Evolutionary conservation across 2,888 invertebrate genomes (phyloP), one percentile per base, ranked within the genome.

Genomic region (Caenorhabditis sp.): DNA sequence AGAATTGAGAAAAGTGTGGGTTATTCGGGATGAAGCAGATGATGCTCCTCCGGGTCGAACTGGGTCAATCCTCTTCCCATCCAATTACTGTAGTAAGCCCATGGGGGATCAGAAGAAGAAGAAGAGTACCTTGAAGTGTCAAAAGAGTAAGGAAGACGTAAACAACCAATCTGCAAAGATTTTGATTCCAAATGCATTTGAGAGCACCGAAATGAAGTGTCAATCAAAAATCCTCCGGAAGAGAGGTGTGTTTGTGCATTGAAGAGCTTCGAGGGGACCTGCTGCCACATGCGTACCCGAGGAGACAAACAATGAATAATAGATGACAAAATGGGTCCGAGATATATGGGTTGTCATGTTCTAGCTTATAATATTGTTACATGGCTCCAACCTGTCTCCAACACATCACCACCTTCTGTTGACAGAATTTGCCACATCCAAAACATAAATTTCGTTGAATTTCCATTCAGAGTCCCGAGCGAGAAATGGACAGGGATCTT

Each of bases 141-240:
- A 64, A 35, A 58, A 44, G 5, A 10, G 75, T 16, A 19, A 47
- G 35, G 68, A 69, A 68, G 63, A 70, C 68, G 61, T 76, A 77
- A 77, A 77, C 77, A 77, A 77, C 77, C n/a, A 70, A 70, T 54
- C 69, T 70, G 44, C 77, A 70, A 69, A 61, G 69, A 69, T 68
- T 70, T 77, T 63, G 70, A 77, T 77, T 77, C 63, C 44, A 61
- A 77, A 77, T 77, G 77, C 77, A 77, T 77, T 77, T 70, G 47
- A 56, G 51, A 70, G 76, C 76, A 76, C 77, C 69, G 70, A 70
- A 77, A 77, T 77, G 77, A 77, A 77, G 77, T 77, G 77, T 77
- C 77, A 77, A 77, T 77, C 77, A 77, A 70, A 77, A 77, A 77
- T 77, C 77, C 69, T 77, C 76, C 68, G 68, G 75, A 76, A 76